A percentile compares a stretch with the other conserved stretches of the same genome.
Evolutionary conservation across 1,140 invertebrate genomes (phyloP).

Genomic region (Carposina sasakii): DNA sequence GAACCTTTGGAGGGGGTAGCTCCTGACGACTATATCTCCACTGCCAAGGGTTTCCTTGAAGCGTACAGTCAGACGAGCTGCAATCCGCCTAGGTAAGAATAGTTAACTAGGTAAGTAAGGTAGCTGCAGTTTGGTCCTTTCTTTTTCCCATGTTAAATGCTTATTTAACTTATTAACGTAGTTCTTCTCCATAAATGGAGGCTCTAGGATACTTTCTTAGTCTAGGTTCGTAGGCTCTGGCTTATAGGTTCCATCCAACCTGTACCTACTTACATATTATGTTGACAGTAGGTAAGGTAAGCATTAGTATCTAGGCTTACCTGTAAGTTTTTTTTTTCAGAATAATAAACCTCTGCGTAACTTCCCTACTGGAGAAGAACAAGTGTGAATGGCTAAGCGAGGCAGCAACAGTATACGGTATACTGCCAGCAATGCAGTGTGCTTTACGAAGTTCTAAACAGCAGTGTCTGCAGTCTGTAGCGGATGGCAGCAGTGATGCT

Average conservation of each 20-base stretch:
- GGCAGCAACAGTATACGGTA: conserved; percentile 78
- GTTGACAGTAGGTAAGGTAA: too few relatives aligned
- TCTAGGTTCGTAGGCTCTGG: too few relatives aligned
- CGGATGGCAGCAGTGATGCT: conserved; percentile 77
- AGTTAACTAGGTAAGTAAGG: conserved; percentile 70
- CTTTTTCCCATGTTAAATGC: background rate
- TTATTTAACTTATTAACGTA: too few relatives aligned
- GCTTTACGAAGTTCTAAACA: conserved; percentile 64
- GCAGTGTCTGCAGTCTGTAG: conserved; percentile 79
- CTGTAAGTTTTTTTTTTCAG: conserved; percentile 36
- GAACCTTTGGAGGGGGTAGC: conserved; percentile 64
- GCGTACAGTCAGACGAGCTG: conserved; percentile 78
- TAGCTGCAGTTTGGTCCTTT: conserved; percentile 43
- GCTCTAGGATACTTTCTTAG: too few relatives aligned
- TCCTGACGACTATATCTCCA: conserved; percentile 75
- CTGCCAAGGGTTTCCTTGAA: conserved; percentile 75
- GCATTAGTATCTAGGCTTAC: too few relatives aligned
- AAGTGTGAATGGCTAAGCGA: conserved; percentile 85
- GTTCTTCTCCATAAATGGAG: too few relatives aligned
- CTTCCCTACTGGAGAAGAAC: conserved; percentile 76
- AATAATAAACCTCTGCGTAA: conserved; percentile 77
- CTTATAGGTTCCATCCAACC: too few relatives aligned
- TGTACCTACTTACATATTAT: too few relatives aligned
- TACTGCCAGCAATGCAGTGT: conserved; percentile 83
- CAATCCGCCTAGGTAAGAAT: conserved; percentile 73